Conservation (phyloP, 1,140 invertebrate genomes). For the Pachypeltis micranthus region DNA sequence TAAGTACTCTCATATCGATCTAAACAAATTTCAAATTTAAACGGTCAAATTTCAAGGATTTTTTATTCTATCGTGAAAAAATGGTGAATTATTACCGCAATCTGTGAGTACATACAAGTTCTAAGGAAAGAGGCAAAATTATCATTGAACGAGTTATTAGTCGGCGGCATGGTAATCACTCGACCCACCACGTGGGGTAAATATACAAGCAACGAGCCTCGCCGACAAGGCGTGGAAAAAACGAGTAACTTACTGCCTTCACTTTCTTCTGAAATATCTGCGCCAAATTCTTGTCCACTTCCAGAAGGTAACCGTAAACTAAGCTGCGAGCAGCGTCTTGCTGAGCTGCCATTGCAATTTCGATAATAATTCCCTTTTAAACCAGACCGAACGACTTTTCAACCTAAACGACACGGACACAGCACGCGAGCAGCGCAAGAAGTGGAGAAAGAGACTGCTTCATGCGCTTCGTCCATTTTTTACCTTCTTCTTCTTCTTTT, state of each 20-base stretch:
- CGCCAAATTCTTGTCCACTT: slow-evolving; percentile 22
- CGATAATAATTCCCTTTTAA: not conserved
- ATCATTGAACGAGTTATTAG: no score
- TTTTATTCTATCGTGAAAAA: no score
- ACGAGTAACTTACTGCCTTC: slow-evolving; percentile 27
- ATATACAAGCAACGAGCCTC: no score
- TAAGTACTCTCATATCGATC: no score
- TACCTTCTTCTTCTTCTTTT: not conserved
- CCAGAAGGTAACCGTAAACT: slow-evolving; percentile 23
- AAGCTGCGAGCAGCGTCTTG: slow-evolving; percentile 5
- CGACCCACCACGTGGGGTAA: not conserved
- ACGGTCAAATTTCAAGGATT: no score
- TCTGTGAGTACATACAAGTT: no score
- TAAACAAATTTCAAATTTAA: no score
- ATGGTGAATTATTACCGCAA: no score
- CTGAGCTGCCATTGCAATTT: not conserved
- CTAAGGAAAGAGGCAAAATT: no score
- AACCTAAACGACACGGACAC: not conserved
- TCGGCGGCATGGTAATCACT: no score
- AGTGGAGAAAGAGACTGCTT: not conserved
- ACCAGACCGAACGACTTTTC: not conserved
- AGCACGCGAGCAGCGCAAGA: not conserved
- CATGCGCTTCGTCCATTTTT: not conserved
- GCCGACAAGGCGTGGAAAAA: no score
- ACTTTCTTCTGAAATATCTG: slow-evolving; percentile 27